Evolutionary conservation across 2,797 vertebrate species (phyloP).

Genomic region (Manis pentadactyla): DNA sequence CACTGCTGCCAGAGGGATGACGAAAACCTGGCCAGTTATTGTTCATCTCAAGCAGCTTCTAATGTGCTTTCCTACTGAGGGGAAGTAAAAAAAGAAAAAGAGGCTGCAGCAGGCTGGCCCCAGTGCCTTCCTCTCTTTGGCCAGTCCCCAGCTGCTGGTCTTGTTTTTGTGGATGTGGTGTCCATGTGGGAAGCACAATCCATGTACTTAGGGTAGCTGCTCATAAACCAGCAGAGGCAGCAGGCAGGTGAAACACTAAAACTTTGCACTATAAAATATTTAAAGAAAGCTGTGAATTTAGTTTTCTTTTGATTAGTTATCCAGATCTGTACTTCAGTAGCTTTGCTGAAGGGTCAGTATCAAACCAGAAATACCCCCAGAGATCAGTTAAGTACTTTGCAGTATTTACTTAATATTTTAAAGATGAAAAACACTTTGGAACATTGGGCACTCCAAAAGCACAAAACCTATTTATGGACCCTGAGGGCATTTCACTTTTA

Average conservation of each 20-base stretch:
- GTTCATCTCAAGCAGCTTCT: conserved; percentile 43
- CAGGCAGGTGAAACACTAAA: conserved; percentile 23
- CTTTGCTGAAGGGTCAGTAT: conserved; percentile 67
- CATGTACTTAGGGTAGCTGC: neutral
- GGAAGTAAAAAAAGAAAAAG: neutral
- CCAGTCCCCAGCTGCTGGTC: neutral
- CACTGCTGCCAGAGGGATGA: conserved; percentile 33
- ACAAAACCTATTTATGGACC: conserved; percentile 69
- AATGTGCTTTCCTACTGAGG: conserved; percentile 22
- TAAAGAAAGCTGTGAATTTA: conserved; percentile 66
- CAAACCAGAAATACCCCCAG: conserved; percentile 46
- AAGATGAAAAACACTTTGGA: conserved; percentile 67
- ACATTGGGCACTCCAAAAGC: conserved; percentile 48
- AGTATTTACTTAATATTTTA: conserved; percentile 79
- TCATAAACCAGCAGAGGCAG: neutral
- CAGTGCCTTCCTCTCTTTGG: neutral
- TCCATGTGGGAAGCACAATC: neutral
- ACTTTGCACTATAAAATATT: conserved; percentile 57
- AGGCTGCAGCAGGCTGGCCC: neutral
- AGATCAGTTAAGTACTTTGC: conserved; percentile 67
- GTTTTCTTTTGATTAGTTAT: conserved; percentile 72
- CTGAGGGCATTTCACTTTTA: conserved; percentile 74
- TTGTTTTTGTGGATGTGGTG: neutral
- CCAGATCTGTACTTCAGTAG: conserved; percentile 58
- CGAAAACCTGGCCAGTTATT: conserved; percentile 10